Conservation (phyloP, 2,797 vertebrate genomes). For the Perodicticus potto region DNA sequence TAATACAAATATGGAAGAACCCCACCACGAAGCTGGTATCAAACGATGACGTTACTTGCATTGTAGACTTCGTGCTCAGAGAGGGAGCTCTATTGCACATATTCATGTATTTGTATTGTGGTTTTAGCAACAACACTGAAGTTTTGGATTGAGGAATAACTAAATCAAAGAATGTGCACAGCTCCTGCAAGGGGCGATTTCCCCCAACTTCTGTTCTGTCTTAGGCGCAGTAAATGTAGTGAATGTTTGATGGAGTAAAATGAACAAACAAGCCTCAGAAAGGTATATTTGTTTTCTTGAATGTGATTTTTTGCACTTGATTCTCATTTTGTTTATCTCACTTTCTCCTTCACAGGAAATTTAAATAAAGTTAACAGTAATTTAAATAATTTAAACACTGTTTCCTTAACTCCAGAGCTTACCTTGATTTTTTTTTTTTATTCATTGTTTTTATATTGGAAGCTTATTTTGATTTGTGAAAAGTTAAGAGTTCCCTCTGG, state of each 20-base stretch:
- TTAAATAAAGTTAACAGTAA: slow-evolving; percentile 49
- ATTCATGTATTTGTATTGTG: background rate
- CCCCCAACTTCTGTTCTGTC: background rate
- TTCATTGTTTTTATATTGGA: slow-evolving; percentile 22
- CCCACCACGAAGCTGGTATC: background rate
- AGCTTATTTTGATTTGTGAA: slow-evolving; percentile 34
- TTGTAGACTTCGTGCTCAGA: background rate
- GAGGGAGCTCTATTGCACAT: background rate
- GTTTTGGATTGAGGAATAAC: slow-evolving; percentile 42
- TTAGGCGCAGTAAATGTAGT: background rate
- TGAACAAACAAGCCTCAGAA: background rate
- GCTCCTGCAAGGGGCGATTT: background rate
- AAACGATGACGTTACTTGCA: background rate
- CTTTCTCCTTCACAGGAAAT: slow-evolving; percentile 26
- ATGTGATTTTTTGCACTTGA: background rate
- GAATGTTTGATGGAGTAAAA: slow-evolving; percentile 39
- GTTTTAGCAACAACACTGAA: slow-evolving; percentile 30
- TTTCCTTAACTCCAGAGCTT: slow-evolving; percentile 40
- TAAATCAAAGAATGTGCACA: background rate
- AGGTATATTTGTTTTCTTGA: slow-evolving; percentile 2
- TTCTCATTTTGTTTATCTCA: background rate
- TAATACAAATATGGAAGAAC: slow-evolving; percentile 18
- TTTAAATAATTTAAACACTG: slow-evolving; percentile 16
- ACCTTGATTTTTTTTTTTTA: background rate
- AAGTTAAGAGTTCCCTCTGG: slow-evolving; percentile 79